Evolutionary conservation across 2,888 invertebrate species (phyloP), one percentile per base, ranked within the genome.

Genomic region (Helobdella robusta): DNA sequence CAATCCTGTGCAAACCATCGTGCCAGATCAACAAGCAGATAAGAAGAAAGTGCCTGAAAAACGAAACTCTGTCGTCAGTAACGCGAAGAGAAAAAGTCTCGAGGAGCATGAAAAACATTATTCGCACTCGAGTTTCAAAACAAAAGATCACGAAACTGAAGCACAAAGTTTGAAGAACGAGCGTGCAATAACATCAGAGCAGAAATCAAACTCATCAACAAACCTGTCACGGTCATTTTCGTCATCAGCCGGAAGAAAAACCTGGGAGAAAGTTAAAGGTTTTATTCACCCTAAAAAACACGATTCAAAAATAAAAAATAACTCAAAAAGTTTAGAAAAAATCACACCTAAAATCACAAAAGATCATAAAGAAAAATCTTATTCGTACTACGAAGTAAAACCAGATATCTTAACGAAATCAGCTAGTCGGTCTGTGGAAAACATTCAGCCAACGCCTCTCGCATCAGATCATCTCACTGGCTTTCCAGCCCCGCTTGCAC

Each of bases 251-350:
- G 50, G 46, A n/a, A 48, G 34, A 5, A 48, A 30, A 6, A 46
- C 62, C 15, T 62, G 62, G 62, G 62, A 62, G 35, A 46, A 30
- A 50, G 34, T 62, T 32, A 62, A 62, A 32, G 62, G 50, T 30
- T 46, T 62, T 18, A 62, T 62, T 30, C 62, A 62, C 6, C n/a
- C 62, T 0, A 62, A 50, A 25, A 62, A 50, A 23, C 50, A 35
- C 28, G 50, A 50, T 50, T 25, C 50, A 23, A 62, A 62, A 50
- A 56, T n/a, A 18, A 56, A n/a, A n/a, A n/a, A n/a, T n/a, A n/a
- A n/a, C n/a, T n/a, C n/a, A n/a, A n/a, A n/a, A n/a, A n/a, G n/a
- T n/a, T n/a, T n/a, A n/a, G n/a, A n/a, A n/a, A n/a, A n/a, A n/a
- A n/a, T n/a, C n/a, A n/a, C n/a, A n/a, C n/a, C n/a, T n/a, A n/a